Evolutionary conservation across 2,888 invertebrate species (phyloP), one percentile per base, ranked within the genome.

Genomic region (Cryptocephalus moraei): DNA sequence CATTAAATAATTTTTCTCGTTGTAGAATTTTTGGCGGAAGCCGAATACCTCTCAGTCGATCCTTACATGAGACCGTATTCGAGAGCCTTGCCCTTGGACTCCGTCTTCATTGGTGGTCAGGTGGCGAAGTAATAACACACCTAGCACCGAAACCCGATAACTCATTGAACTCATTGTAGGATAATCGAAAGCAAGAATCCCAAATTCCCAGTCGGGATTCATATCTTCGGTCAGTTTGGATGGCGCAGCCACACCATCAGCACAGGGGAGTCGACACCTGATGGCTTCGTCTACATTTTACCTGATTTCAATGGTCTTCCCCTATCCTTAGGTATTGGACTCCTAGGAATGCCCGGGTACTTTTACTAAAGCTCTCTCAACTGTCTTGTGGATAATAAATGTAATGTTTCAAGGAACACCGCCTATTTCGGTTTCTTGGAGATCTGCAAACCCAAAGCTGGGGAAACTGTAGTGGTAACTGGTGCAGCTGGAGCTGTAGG

Each of bases 401-500:
- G 47, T 40, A 33, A 36, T 6, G 6, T 4, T 54, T 52, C 36
- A 41, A 84, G 86, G 22, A 80, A 79, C 56, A 84, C 86, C 2
- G 85, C 86, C 0, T 83, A 84, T 61, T 86, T 86, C 68, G 88
- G 87, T 1, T 70, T 87, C 9, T 66, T 81, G 52, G 82, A 86
- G 55, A 70, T 86, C 49, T 86, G 85, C 53, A 66, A 79, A 49
- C 84, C 86, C 1, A 81, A 84, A 68, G 56, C 75, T 4, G 86
- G 84, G 9, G 86, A 89, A 67, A 82, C 81, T 1, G 75, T 88
- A 10, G 80, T 83, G 1, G 78, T 89, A 1, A 81, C 79, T 31
- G 81, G 81, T 4, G 88, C 87, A n/a, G 87, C 84, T 14, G 88
- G 88, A 12, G 87, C 86, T 33, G 86, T 88, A 10, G 89, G 88